Conservation (phyloP, 2,797 vertebrate species). For the Centropyge bicolor region DNA sequence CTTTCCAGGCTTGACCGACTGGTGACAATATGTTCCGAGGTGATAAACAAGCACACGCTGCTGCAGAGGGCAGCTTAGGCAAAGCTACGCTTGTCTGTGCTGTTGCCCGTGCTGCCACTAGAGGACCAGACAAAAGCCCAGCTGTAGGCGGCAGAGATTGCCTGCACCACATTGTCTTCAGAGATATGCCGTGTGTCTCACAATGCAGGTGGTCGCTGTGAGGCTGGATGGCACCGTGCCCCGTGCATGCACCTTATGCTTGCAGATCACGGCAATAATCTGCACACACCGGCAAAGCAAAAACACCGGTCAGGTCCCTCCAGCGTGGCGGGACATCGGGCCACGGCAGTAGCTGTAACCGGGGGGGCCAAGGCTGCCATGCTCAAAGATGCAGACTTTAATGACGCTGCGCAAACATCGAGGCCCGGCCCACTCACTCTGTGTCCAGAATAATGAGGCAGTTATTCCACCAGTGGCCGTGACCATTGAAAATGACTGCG, state of each 20-base stretch:
- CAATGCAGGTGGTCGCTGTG: constrained; percentile 75
- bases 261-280: constrained; percentile 63
- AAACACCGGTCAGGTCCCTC: constrained; percentile 45
- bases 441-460: constrained; percentile 74
- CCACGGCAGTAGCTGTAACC: constrained; percentile 39
- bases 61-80: constrained; percentile 71
- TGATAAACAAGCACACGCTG: constrained; percentile 79
- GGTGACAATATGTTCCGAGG: constrained; percentile 80
- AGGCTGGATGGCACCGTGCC: constrained; percentile 53
- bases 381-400: constrained; percentile 69
- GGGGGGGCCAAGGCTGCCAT: constrained; percentile 37
- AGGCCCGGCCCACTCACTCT: constrained; percentile 64
- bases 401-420: constrained; percentile 42
- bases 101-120: constrained; percentile 59
- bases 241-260: constrained; percentile 39
- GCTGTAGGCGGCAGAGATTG: constrained; percentile 68
- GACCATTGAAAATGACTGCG: constrained; percentile 60
- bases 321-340: constrained; percentile 40
- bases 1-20: constrained; percentile 65
- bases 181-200: constrained; percentile 61
- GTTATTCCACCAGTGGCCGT: constrained; percentile 66
- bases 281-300: constrained; percentile 54
- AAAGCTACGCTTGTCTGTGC: constrained; percentile 64
- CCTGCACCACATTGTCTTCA: constrained; percentile 61
- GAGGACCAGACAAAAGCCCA: constrained; percentile 78